Evolutionary conservation across 2,888 invertebrate genomes (phyloP).

Genomic region (Pocota personata): DNA sequence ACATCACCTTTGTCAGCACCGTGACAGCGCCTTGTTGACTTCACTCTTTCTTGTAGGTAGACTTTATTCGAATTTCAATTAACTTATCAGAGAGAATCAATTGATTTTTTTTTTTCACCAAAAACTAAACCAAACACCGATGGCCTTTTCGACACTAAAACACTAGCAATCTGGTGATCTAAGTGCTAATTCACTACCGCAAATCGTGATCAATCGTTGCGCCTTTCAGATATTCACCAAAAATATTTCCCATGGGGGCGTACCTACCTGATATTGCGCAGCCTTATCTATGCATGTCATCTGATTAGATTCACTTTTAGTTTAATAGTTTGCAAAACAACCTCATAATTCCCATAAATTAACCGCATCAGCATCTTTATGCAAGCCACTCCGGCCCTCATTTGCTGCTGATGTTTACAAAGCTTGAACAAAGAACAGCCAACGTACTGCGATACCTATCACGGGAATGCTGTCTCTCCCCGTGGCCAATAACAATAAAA

Average conservation of each 20-base stretch:
- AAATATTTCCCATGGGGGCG: conserved; percentile 47
- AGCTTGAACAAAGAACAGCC: conserved; percentile 29
- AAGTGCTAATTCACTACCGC: neutral
- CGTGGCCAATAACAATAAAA: conserved; percentile 67
- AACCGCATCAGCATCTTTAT: conserved; percentile 36
- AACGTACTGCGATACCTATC: conserved; percentile 20
- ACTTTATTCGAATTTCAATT: conserved; percentile 5
- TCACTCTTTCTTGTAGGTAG: neutral
- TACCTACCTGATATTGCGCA: conserved; percentile 29
- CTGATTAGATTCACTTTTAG: conserved; percentile 56
- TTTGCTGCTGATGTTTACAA: conserved; percentile 4
- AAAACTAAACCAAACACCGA: neutral
- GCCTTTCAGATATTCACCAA: neutral
- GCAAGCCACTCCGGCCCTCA: neutral
- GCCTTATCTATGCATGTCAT: conserved; percentile 52
- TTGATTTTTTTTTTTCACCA: neutral
- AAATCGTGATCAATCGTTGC: conserved; percentile 36
- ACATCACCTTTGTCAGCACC: neutral
- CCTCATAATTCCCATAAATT: conserved; percentile 40
- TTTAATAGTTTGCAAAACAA: conserved; percentile 47
- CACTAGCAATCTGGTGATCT: neutral
- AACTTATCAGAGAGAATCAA: neutral
- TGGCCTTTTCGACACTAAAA: conserved; percentile 6
- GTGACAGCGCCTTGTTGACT: neutral
- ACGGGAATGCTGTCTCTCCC: conserved; percentile 30